Conservation (phyloP, 2,113 vertebrate species). For the Podarcis raffonei region DNA sequence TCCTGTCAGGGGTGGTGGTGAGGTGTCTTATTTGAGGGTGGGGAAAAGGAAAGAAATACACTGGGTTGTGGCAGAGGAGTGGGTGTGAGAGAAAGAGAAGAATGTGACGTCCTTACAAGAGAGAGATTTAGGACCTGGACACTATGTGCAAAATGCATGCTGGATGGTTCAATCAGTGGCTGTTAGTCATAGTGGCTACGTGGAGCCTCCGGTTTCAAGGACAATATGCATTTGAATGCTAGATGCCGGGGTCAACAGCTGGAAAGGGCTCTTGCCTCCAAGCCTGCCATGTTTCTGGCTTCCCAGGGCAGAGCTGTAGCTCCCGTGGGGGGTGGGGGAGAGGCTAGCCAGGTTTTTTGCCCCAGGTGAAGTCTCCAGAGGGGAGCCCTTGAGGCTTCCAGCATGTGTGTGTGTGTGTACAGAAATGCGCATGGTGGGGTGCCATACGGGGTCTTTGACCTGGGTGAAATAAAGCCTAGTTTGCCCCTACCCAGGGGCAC, state of each 20-base stretch:
- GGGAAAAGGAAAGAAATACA: neutral
- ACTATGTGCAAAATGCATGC: neutral
- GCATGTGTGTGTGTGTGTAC: no score
- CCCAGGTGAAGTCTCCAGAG: no score
- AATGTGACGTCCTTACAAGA: neutral
- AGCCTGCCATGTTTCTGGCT: neutral
- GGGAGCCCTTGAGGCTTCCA: no score
- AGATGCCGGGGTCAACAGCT: neutral
- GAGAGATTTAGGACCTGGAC: neutral
- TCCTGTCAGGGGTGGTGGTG: slow-evolving; percentile 13
- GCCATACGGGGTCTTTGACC: no score
- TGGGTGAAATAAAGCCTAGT: no score
- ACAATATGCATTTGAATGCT: neutral
- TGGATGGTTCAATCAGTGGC: no score
- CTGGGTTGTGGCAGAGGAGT: neutral
- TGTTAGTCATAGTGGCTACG: neutral
- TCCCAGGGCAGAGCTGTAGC: neutral
- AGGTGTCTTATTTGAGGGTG: slow-evolving; percentile 44
- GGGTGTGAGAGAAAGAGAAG: slow-evolving; percentile 20
- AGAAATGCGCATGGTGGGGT: no score
- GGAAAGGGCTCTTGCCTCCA: neutral
- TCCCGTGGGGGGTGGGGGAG: no score
- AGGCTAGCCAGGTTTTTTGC: no score
- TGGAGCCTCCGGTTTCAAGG: neutral
- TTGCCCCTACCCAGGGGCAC: no score